Base-by-base conservation (phyloP, 2,113 vertebrate species). In the Calypte anna region DNA sequence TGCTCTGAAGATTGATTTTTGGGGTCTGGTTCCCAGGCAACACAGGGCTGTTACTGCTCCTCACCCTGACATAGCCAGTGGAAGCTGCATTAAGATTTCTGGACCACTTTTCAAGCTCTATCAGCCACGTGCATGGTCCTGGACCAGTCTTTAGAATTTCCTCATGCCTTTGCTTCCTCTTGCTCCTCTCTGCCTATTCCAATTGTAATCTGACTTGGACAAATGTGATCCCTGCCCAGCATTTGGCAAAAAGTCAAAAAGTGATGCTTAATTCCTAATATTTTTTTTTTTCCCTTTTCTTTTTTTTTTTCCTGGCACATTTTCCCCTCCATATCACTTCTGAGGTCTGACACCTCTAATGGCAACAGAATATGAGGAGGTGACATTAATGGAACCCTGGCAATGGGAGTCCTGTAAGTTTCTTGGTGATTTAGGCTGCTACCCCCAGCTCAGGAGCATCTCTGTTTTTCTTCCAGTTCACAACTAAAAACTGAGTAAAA, bases 401-500 rank as follows among this genome's bases (percentile, higher is more conserved):
- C 3, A 59, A 17, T 9, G 36, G 30, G 30, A 14, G 6, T 73
- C 28, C 28, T 3, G 0, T 15, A 18, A 22, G 3, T 28, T 25
- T 27, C 1, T 6, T 27, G 58, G 23, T 31, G 84, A 13, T 79
- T 72, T 78, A 67, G 64, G 44, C 67, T 48, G 15, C 20, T 63
- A 25, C 40, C 3, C 7, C 17, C 24, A 93, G 46, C 44, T 75
- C n/a, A 73, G 43, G 59, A 92, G 33, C 46, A 76, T 72, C 22
- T n/a, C 66, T 90, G 86, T 62, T 13, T 48, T 73, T 68, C 46
- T 55, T 66, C 36, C 69, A 43, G 31, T 68, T 93, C 33, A 0
- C 28, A 57, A 25, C 23, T 91, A 33, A 63, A 83, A 94, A 94
- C 25, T 53, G 59, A 24, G 24, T 72, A 28, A 95, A 48, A 48